Evolutionary conservation across 2,888 invertebrate genomes (phyloP).

Genomic region (Ectropis crepuscularia): DNA sequence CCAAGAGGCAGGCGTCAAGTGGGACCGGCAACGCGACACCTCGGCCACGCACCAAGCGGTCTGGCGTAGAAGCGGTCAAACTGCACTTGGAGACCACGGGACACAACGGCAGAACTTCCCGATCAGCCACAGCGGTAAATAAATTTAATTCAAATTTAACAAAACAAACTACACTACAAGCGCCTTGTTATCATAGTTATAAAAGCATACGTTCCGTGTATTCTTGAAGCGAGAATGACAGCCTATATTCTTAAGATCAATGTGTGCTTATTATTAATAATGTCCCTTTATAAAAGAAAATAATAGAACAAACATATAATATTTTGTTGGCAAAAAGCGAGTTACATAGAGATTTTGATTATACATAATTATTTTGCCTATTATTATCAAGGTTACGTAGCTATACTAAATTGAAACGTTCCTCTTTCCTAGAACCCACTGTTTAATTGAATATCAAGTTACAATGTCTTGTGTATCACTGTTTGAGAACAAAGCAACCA

Average conservation of each 20-base stretch:
- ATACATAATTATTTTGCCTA: too few species aligned
- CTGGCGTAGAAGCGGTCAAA: slow-evolving; percentile 78
- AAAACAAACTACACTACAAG: neutral
- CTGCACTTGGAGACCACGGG: slow-evolving; percentile 72
- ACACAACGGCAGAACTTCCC: slow-evolving; percentile 74
- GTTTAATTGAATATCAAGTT: slow-evolving; percentile 29
- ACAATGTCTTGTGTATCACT: slow-evolving; percentile 31
- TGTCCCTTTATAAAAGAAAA: too few species aligned
- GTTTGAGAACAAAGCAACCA: slow-evolving; percentile 21
- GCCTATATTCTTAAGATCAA: slow-evolving; percentile 5
- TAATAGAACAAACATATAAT: too few species aligned
- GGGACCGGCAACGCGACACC: slow-evolving; percentile 46
- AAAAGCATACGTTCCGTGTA: too few species aligned
- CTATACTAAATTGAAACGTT: too few species aligned
- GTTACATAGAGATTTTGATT: too few species aligned
- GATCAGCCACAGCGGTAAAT: slow-evolving; percentile 76
- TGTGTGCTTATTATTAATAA: too few species aligned
- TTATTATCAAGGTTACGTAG: too few species aligned
- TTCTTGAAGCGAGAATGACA: too few species aligned
- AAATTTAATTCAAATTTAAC: neutral
- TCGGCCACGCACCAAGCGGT: slow-evolving; percentile 64
- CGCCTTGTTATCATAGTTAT: neutral
- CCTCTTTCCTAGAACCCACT: neutral
- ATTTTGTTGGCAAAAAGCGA: too few species aligned
- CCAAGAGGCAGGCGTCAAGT: slow-evolving; percentile 42